Percentiles rank a stretch among this genome's conserved stretches.
Conservation (phyloP, 2,113 vertebrate genomes). For the Albula goreensis region DNA sequence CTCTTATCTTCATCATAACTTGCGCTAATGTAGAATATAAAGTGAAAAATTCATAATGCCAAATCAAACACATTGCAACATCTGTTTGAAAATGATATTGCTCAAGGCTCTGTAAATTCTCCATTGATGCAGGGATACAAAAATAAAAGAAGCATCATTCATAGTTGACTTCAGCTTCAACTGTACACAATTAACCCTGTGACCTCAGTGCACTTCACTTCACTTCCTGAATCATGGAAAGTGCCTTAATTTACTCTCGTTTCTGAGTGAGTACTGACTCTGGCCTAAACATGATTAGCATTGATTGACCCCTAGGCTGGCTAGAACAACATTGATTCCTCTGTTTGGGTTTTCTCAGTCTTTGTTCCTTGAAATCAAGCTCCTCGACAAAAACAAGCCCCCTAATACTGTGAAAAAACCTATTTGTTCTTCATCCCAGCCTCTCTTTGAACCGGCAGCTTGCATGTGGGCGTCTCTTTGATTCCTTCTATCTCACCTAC, state of each 20-base stretch:
- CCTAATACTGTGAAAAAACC: not conserved
- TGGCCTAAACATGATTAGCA: not conserved
- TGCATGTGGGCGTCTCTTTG: not conserved
- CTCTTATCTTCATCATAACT: not conserved
- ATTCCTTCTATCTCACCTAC: not conserved
- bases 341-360: not conserved
- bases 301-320: not conserved
- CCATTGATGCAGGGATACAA: not conserved
- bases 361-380: not conserved
- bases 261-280: not conserved
- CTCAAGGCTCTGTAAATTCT: not conserved
- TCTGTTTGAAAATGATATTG: not conserved
- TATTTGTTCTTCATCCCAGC: not conserved
- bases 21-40: no score
- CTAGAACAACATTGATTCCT: not conserved
- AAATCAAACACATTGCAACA: no score
- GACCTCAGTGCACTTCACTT: not conserved
- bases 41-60: no score
- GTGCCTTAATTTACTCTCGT: not conserved
- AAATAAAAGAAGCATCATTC: not conserved
- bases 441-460: not conserved
- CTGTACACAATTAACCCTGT: not conserved
- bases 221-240: not conserved
- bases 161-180: not conserved
- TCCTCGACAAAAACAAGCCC: not conserved